These are phyloP conservation scores for Lamellibrachia luymesi DNA, from an alignment of 1,140 invertebrate genomes.

Conservation along the genomic window DNA sequence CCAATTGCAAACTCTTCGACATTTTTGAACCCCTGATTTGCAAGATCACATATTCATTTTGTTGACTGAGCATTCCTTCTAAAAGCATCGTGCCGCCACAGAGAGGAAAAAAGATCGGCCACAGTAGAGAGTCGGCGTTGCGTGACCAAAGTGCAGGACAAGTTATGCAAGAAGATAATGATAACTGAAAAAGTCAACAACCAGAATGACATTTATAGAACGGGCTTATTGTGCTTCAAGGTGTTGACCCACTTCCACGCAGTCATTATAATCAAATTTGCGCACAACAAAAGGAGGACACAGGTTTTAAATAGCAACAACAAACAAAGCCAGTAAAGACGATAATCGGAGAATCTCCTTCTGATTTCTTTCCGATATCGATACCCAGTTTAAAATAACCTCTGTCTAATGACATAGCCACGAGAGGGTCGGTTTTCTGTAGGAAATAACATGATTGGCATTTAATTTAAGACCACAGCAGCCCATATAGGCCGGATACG, in stretches of 20 bases:
- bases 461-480: background rate
- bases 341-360: background rate
- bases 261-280: background rate
- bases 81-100: background rate
- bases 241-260: background rate
- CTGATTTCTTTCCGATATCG: background rate
- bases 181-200: background rate
- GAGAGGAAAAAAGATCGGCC: background rate
- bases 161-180: background rate
- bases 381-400: background rate
- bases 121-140: background rate
- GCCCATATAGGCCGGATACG: background rate
- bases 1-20: background rate
- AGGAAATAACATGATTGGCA: background rate
- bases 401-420: background rate
- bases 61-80: background rate
- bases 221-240: background rate
- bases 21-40: background rate
- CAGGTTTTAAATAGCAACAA: background rate
- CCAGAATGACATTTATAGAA: background rate
- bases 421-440: background rate
- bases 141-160: background rate
- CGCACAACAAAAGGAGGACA: background rate
- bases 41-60: background rate
- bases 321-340: background rate